phyloP scores from a whole-genome alignment of 2,888 invertebrate genomes.

The Nasonovia ribisnigri region DNA sequence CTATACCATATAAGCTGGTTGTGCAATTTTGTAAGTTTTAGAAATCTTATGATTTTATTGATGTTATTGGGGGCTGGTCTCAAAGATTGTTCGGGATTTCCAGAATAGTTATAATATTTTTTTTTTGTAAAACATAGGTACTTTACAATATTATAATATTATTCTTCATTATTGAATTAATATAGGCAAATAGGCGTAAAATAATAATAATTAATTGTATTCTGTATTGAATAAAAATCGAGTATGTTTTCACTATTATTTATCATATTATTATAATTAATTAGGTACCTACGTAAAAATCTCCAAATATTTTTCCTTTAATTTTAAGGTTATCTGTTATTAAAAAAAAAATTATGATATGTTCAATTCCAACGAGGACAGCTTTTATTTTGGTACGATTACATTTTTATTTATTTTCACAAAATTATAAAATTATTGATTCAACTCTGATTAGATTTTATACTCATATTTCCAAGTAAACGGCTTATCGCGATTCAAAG shows the following conservation, averaged over 20 bases:
- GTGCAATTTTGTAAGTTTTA: background rate
- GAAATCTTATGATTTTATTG: background rate
- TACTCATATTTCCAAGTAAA: background rate
- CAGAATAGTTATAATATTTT: background rate
- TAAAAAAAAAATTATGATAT: background rate
- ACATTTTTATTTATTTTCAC: background rate
- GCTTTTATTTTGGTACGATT: background rate
- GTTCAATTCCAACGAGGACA: no score
- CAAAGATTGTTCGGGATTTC: background rate
- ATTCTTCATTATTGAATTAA: background rate
- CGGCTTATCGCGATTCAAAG: background rate
- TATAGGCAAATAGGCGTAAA: background rate
- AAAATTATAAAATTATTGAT: background rate
- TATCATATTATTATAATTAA: background rate
- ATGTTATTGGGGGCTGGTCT: background rate
- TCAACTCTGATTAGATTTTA: background rate
- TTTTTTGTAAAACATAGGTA: background rate
- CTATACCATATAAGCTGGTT: background rate
- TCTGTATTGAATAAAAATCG: background rate
- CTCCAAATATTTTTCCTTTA: background rate
- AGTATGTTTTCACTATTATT: background rate
- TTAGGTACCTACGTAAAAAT: background rate
- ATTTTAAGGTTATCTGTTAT: background rate
- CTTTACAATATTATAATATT: background rate
- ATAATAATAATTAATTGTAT: background rate